Conservation (phyloP, 2,113 vertebrate species). For the Falco punctatus region DNA sequence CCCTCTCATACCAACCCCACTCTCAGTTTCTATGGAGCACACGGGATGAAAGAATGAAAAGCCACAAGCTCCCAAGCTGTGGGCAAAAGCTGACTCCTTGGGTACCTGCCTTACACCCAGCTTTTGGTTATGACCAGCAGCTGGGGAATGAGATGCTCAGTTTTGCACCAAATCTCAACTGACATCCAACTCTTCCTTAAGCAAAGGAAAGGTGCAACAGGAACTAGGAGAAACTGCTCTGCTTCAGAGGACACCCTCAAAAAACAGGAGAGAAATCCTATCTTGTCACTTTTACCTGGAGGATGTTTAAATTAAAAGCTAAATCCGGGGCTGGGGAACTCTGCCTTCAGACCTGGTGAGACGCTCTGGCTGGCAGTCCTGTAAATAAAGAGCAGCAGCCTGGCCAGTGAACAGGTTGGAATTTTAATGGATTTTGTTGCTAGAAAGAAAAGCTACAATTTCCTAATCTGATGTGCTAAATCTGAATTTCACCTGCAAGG, state of each 20-base stretch:
- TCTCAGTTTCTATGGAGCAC: background rate
- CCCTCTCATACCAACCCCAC: background rate
- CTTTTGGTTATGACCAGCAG: background rate
- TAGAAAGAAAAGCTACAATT: background rate
- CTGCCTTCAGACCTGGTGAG: background rate
- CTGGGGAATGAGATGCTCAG: background rate
- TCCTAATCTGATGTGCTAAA: background rate
- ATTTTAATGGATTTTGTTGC: background rate
- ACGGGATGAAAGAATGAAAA: background rate
- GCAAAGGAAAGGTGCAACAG: background rate
- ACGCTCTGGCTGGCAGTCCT: background rate
- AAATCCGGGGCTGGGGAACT: background rate
- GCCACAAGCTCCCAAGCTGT: background rate
- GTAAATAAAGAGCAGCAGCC: background rate
- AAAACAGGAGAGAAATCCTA: background rate
- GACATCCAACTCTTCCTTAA: background rate
- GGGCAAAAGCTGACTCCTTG: background rate
- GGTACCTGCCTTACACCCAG: background rate
- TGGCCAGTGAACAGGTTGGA: background rate
- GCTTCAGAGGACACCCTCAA: background rate
- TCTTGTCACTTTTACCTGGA: background rate
- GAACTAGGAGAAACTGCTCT: background rate
- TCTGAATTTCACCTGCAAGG: background rate
- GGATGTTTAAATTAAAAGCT: background rate
- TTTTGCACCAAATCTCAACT: background rate